These are phyloP conservation scores for Chloroclystis v-ata DNA, from an alignment of 2,888 invertebrate species.

Conservation along the genomic window DNA sequence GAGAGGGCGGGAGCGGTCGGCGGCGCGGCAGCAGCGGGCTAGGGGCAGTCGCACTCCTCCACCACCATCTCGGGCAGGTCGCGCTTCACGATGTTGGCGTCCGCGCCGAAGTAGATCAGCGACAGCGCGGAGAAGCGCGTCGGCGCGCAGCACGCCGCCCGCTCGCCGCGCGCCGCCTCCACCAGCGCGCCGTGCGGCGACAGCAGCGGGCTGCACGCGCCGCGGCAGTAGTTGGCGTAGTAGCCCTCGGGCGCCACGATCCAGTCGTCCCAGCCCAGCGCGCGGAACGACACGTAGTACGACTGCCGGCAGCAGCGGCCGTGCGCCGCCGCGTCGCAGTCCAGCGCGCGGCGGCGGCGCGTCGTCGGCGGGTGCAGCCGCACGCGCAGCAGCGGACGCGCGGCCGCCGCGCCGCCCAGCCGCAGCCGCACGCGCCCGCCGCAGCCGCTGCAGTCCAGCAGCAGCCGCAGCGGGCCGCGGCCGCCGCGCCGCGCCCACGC, in stretches of 20 bases:
- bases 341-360: slow-evolving; percentile 88
- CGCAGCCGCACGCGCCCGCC: slow-evolving; percentile 84
- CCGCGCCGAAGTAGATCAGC: slow-evolving; percentile 93
- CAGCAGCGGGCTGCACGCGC: slow-evolving; percentile 91
- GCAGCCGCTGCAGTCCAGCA: slow-evolving; percentile 92
- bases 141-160: slow-evolving; percentile 95
- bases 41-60: slow-evolving; percentile 96
- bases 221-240: slow-evolving; percentile 95
- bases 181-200: slow-evolving; percentile 94
- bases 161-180: slow-evolving; percentile 91
- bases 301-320: slow-evolving; percentile 89
- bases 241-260: slow-evolving; percentile 94
- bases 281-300: slow-evolving; percentile 94
- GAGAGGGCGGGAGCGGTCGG: slow-evolving; percentile 11
- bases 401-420: slow-evolving; percentile 77
- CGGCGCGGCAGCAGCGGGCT: slow-evolving; percentile 45
- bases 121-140: slow-evolving; percentile 95
- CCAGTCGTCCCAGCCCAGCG: slow-evolving; percentile 97
- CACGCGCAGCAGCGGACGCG: slow-evolving; percentile 90
- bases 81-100: slow-evolving; percentile 93
- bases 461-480: slow-evolving; percentile 81
- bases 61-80: slow-evolving; percentile 97
- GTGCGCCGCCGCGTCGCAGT: slow-evolving; percentile 82
- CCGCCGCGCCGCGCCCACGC: slow-evolving; percentile 81
- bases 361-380: slow-evolving; percentile 84